Evolutionary conservation across 1,140 invertebrate genomes (phyloP), one percentile per base, ranked within the genome.

Genomic region (Luehdorfia chinensis): DNA sequence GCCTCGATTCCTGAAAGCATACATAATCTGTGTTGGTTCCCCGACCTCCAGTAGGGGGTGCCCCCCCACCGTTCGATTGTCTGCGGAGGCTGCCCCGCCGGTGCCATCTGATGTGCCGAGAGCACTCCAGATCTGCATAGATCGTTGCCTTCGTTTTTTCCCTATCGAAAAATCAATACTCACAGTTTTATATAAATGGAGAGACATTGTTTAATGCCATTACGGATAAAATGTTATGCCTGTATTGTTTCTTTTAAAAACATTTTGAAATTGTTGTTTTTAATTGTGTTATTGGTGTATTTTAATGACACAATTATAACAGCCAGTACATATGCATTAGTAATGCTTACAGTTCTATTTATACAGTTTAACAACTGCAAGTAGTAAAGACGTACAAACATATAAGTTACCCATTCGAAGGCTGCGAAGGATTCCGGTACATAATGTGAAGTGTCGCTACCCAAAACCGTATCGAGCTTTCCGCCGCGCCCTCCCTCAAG

Each of bases 101-200:
- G 81, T 83, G 81, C 81, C 81, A 85, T 83, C 81, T 85, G 81
- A 85, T 83, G 78, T 85, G 76, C 78, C 75, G 81, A 85, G 81
- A 85, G 76, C 78, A 79, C 81, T 83, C 77, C 76, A 85, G 81
- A 85, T 85, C 81, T 85, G 81, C 81, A 85, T 85, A 85, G 81
- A 85, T 80, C 81, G 81, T 85, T 84, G 81, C 75, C 81, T 85
- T 85, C 81, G 74, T 85, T 85, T 85, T 83, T 85, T 85, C 77
- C 76, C 81, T 83, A 85, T 85, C 78, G 72, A 70, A 83, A 85
- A 85, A 85, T 85, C 81, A 85, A 85, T 85, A 85, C 81, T 72
- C 57, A 75, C 74, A 73, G 61, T 76, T 81, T 77, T 75, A 74
- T 78, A 79, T 75, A 77, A 73, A 75, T 75, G 66, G 59, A 69